Evolutionary conservation across 2,113 vertebrate genomes (phyloP).

Genomic region (Edolisoma coerulescens): DNA sequence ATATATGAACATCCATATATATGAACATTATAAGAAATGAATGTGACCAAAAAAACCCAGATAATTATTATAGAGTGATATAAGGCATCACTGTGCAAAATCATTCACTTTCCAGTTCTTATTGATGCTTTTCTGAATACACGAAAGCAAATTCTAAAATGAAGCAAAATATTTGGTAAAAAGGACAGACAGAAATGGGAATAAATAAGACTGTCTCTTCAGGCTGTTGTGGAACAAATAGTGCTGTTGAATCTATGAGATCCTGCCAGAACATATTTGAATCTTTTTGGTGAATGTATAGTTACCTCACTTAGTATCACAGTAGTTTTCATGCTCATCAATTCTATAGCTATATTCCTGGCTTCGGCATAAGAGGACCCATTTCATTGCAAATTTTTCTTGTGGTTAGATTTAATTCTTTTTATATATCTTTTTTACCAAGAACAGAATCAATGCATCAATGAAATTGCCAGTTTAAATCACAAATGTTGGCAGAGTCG

Average conservation of each 20-base stretch:
- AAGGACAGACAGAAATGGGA: background rate
- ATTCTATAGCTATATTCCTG: background rate
- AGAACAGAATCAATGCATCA: background rate
- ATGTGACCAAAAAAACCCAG: fast-evolving
- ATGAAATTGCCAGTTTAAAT: background rate
- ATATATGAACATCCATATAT: background rate
- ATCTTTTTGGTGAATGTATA: background rate
- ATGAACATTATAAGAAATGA: background rate
- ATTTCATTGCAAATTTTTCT: background rate
- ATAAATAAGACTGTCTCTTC: background rate
- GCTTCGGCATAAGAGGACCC: background rate
- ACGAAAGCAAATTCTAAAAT: background rate
- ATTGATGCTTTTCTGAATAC: background rate
- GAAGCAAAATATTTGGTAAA: background rate
- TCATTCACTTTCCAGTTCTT: background rate
- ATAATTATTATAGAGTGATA: background rate
- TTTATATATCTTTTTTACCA: background rate
- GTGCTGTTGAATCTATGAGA: background rate
- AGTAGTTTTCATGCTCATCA: background rate
- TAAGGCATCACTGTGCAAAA: background rate
- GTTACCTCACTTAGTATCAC: background rate
- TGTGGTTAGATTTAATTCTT: background rate
- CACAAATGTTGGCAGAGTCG: background rate
- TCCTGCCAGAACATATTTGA: background rate
- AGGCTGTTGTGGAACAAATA: background rate